A percentile compares a stretch with the other conserved stretches of the same genome.
Evolutionary conservation across 2,888 invertebrate species (phyloP).

Genomic region (Pyrgus malvae): DNA sequence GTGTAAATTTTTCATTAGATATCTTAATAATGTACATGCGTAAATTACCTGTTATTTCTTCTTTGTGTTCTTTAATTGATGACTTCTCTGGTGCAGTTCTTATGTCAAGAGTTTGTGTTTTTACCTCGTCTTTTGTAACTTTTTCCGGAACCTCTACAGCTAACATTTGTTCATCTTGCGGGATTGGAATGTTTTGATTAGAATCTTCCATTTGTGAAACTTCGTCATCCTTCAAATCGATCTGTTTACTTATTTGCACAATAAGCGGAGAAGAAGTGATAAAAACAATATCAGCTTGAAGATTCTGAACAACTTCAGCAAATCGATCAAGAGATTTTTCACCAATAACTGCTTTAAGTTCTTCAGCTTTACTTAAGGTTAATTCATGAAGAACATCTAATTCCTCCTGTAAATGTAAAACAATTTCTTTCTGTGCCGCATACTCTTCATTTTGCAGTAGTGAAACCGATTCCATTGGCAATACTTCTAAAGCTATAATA

Average conservation of each 20-base stretch:
- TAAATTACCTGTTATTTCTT: too few species aligned
- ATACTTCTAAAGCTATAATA: constrained; percentile 27
- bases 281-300: constrained; percentile 48
- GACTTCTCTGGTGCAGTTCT: too few species aligned
- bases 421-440: constrained; percentile 33
- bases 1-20: too few species aligned
- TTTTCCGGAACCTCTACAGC: neutral
- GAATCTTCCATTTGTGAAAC: neutral
- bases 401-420: constrained; percentile 37
- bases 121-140: neutral
- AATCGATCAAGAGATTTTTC: constrained; percentile 42
- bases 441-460: neutral
- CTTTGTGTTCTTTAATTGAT: too few species aligned
- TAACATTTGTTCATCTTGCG: neutral
- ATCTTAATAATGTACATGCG: too few species aligned
- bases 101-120: too few species aligned
- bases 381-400: constrained; percentile 7
- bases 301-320: constrained; percentile 44
- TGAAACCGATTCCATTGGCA: neutral
- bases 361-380: constrained; percentile 34
- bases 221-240: neutral
- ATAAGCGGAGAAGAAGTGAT: constrained; percentile 22
- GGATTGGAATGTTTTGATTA: neutral
- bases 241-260: neutral
- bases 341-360: constrained; percentile 34